phyloP scores from a whole-genome alignment of 2,113 vertebrate species.

The Semnornis frantzii region DNA sequence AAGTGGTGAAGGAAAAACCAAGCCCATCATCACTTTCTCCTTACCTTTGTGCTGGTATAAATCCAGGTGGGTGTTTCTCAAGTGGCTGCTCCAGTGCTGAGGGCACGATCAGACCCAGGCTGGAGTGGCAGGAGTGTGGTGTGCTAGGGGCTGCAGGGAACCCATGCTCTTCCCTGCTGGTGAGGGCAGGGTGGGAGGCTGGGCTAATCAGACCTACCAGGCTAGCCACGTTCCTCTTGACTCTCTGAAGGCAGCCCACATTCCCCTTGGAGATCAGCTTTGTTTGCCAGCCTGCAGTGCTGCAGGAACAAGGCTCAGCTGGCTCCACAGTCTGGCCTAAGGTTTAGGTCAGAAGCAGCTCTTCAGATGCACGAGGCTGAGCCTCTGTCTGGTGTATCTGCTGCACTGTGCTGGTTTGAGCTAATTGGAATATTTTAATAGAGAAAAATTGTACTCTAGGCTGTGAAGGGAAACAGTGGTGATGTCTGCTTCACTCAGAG shows the following conservation, averaged over 20 bases:
- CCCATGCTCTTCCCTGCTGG: rapidly evolving
- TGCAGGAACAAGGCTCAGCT: not conserved
- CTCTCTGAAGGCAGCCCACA: not conserved
- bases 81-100: not conserved
- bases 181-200: not conserved
- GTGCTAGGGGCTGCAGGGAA: not conserved
- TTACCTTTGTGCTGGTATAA: rapidly evolving
- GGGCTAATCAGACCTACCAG: not conserved
- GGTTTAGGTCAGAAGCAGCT: not conserved
- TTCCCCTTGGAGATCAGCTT: not conserved
- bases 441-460: no score
- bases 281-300: not conserved
- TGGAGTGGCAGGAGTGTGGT: not conserved
- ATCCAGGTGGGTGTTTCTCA: not conserved
- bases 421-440: no score
- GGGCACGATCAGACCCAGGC: not conserved
- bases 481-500: no score
- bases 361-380: not conserved
- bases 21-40: rapidly evolving
- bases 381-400: not conserved
- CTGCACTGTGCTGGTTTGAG: no score
- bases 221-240: not conserved
- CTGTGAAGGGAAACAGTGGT: no score
- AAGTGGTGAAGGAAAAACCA: rapidly evolving
- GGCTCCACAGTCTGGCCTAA: not conserved